Conservation (phyloP, 2,888 invertebrate genomes). For the Brachypalpus laphriformis region DNA sequence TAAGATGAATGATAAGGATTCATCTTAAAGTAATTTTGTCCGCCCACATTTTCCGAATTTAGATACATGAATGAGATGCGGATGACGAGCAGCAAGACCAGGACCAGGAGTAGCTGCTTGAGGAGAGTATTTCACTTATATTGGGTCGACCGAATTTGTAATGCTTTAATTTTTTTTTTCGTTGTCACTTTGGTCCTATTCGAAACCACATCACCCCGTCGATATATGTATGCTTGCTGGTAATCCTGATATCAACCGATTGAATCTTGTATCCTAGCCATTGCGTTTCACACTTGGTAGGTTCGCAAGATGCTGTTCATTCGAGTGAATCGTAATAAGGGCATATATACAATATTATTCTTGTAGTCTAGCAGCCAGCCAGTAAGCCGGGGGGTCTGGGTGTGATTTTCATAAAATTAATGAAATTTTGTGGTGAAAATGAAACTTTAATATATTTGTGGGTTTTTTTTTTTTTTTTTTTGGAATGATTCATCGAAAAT, state of each 20-base stretch:
- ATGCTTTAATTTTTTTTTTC: slow-evolving; percentile 11
- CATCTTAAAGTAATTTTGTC: slow-evolving; percentile 65
- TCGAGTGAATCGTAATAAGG: slow-evolving; percentile 31
- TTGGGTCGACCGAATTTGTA: slow-evolving; percentile 51
- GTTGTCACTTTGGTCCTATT: slow-evolving; percentile 41
- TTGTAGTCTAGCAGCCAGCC: not conserved
- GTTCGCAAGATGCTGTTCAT: slow-evolving; percentile 52
- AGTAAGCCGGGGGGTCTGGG: not conserved
- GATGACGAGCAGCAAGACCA: too few relatives aligned
- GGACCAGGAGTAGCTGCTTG: too few relatives aligned
- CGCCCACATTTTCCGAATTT: slow-evolving; percentile 38
- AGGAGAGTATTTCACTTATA: slow-evolving; percentile 53
- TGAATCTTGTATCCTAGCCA: slow-evolving; percentile 44
- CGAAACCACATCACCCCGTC: slow-evolving; percentile 19
- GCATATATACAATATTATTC: slow-evolving; percentile 16
- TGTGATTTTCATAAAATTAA: slow-evolving; percentile 46
- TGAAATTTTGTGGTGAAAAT: slow-evolving; percentile 49
- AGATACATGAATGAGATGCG: slow-evolving; percentile 40
- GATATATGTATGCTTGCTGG: slow-evolving; percentile 7
- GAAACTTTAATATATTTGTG: slow-evolving; percentile 24
- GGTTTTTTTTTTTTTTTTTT: not conserved
- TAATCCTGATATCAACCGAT: slow-evolving; percentile 38
- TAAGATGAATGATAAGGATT: slow-evolving; percentile 72
- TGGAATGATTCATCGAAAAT: slow-evolving; percentile 52
- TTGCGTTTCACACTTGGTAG: slow-evolving; percentile 60